Evolutionary conservation across 1,140 invertebrate genomes (phyloP), one percentile per base, ranked within the genome.

Genomic region (Chironomus striatipennis): DNA sequence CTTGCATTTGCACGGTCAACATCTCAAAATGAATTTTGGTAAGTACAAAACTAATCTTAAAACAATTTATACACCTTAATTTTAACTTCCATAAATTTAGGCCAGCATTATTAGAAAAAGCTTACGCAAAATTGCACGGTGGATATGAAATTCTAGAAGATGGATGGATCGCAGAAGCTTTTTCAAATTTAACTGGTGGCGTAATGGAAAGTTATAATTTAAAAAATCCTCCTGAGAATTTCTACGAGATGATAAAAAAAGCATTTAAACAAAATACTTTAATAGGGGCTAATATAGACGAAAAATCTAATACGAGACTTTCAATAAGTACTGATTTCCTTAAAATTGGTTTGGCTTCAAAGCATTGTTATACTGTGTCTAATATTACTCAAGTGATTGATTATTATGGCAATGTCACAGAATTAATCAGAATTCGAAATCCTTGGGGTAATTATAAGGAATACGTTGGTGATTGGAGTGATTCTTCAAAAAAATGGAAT

Each of bases 401-500:
- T 6, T 7, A 7, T 4, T 7, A 17, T n/a, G 2, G 7, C 1
- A n/a, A 18, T 15, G 20, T 3, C 12, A 42, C 6, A 15, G 2
- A 43, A 4, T 15, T 47, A 7, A 47, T 47, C 2, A 47, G 43
- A 47, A 15, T 4, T 1, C 8, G 43, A 2, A 47, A 47, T 47
- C 43, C 43, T 3, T 47, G 43, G 42, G 43, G 43, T 3, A 47
- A 15, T 47, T 2, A 9, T 4, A 7, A 9, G 9, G 43, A 47
- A 47, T 47, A 15, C 9, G 8, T 2, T 3, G 43, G 43, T 10
- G 7, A 67, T 5, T 67, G n/a, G 65, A 67, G 65, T 18, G 65
- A 67, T 17, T 8, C 4, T 18, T 89, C 89, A 9, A 85, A 86
- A 12, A 93, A 95, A 83, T 97, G 94, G 94, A 84, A 88, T 76